phyloP scores from a whole-genome alignment of 2,797 vertebrate genomes.

The Dendrocincla fuliginosa region DNA sequence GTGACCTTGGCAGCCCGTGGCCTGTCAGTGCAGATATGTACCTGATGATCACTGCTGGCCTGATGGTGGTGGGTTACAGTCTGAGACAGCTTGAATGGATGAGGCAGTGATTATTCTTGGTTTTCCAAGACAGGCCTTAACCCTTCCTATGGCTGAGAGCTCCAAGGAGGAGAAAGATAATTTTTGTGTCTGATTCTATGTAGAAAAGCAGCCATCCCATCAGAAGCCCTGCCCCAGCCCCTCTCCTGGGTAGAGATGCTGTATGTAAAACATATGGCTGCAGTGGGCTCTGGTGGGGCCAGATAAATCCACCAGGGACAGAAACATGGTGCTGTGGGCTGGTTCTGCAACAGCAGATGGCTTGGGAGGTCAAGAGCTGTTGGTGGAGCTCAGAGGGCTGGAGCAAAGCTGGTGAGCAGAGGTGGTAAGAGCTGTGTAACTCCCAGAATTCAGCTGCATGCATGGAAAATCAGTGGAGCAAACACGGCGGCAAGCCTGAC shows the following conservation, averaged over 20 bases:
- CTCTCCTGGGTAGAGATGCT: neutral
- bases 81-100: neutral
- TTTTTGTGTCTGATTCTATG: neutral
- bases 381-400: neutral
- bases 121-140: neutral
- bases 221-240: neutral
- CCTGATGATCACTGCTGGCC: neutral
- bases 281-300: neutral
- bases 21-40: neutral
- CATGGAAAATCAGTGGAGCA: neutral
- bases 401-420: neutral
- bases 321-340: fast-evolving
- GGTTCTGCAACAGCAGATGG: neutral
- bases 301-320: neutral
- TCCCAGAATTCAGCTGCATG: neutral
- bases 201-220: neutral
- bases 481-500: neutral
- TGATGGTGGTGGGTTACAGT: fast-evolving
- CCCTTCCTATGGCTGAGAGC: neutral
- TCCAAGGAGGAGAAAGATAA: neutral
- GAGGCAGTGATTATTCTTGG: neutral
- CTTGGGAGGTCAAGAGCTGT: neutral
- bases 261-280: neutral
- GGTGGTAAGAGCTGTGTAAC: fast-evolving
- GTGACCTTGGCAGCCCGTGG: neutral